These are phyloP conservation scores for Strigamia maritima DNA, from an alignment of 2,888 invertebrate species.

Conservation along the genomic window DNA sequence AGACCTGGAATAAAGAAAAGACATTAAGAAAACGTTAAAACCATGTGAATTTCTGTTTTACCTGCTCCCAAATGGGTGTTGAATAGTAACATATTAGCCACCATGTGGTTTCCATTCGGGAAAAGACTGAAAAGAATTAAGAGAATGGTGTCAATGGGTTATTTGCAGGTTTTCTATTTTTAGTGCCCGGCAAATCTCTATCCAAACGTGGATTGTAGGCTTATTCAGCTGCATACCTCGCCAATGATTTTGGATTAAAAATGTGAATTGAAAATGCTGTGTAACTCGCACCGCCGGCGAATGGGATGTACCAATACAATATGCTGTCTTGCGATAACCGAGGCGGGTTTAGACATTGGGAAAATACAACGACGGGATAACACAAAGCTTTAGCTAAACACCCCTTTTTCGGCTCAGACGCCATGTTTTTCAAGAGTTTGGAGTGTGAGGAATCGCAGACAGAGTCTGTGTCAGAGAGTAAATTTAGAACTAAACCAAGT, in stretches of 20 bases:
- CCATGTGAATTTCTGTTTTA: not conserved
- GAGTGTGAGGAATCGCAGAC: too few relatives aligned
- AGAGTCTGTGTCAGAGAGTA: not conserved
- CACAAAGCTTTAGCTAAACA: conserved; percentile 12
- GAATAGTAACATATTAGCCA: conserved; percentile 53
- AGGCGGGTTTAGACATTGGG: not conserved
- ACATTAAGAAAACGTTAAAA: conserved; percentile 37
- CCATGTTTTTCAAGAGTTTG: conserved; percentile 1
- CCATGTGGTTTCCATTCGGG: conserved; percentile 40
- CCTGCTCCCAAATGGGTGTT: conserved; percentile 56
- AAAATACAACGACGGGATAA: not conserved
- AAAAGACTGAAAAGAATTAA: not conserved
- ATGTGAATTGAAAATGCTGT: conserved; percentile 75
- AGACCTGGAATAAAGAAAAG: conserved; percentile 44
- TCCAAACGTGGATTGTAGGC: not conserved
- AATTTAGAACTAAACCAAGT: too few relatives aligned
- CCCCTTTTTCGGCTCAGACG: not conserved
- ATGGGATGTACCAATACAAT: conserved; percentile 40
- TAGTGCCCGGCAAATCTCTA: not conserved
- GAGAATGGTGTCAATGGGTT: not conserved
- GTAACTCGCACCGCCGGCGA: conserved; percentile 66
- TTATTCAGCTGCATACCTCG: conserved; percentile 58
- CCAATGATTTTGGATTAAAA: conserved; percentile 74
- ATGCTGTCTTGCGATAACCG: conserved; percentile 35
- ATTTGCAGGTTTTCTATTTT: conserved; percentile 5